Percentiles rank a stretch among this genome's conserved stretches.
These are phyloP conservation scores for Agapetus fuscipes DNA, from an alignment of 2,888 invertebrate species.

Conservation along the genomic window DNA sequence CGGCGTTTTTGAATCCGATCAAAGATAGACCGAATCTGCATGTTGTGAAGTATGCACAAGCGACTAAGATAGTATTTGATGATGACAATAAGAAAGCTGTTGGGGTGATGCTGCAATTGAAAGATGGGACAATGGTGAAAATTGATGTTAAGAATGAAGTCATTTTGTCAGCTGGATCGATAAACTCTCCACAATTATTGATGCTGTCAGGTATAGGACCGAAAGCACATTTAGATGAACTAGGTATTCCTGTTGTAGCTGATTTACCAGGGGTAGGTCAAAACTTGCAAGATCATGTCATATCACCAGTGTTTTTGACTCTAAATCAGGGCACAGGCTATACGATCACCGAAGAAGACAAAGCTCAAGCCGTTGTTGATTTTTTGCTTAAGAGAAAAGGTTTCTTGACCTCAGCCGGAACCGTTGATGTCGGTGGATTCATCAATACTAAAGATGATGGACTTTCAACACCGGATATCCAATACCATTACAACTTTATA, in stretches of 20 bases:
- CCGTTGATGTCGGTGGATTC: conserved; percentile 21
- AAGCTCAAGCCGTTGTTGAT: conserved; percentile 1
- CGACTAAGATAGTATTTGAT: conserved; percentile 36
- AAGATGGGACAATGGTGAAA: conserved; percentile 22
- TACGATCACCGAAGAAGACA: neutral
- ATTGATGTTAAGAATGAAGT: conserved; percentile 33
- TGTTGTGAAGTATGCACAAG: conserved; percentile 32
- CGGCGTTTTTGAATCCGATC: conserved; percentile 38
- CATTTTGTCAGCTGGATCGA: conserved; percentile 36
- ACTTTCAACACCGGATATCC: conserved; percentile 25
- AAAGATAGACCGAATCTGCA: conserved; percentile 27
- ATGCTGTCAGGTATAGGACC: conserved; percentile 43
- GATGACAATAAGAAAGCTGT: conserved; percentile 26
- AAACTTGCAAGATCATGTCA: conserved; percentile 44
- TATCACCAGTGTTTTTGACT: conserved; percentile 28
- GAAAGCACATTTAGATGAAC: conserved; percentile 26
- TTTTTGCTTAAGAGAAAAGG: conserved; percentile 22
- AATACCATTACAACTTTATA: conserved; percentile 24
- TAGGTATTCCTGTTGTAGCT: conserved; percentile 29
- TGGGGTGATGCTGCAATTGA: conserved; percentile 30
- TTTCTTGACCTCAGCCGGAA: conserved; percentile 27
- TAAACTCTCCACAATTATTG: conserved; percentile 38
- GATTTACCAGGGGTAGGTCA: conserved; percentile 35
- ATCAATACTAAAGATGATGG: conserved; percentile 16
- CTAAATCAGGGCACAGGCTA: conserved; percentile 18